phyloP scores from a whole-genome alignment of 2,797 vertebrate genomes.

The Molossus molossus region DNA sequence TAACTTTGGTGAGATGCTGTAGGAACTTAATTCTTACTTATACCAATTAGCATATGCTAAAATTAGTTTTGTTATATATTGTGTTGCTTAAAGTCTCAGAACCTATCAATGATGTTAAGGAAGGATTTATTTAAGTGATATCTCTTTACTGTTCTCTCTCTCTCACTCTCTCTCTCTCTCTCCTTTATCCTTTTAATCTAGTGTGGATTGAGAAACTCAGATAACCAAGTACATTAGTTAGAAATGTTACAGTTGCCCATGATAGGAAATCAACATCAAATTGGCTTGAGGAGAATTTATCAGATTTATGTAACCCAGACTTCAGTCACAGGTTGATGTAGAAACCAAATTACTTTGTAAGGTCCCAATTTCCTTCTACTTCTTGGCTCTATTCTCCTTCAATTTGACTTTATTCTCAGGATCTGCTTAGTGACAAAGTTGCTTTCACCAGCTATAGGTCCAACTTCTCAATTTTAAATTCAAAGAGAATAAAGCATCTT shows the following conservation, averaged over 20 bases:
- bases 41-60: neutral
- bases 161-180: neutral
- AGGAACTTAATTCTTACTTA: neutral
- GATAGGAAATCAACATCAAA: neutral
- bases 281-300: slow-evolving; percentile 1
- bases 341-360: slow-evolving; percentile 40
- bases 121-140: neutral
- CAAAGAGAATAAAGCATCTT: neutral
- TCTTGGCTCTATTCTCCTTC: neutral
- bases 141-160: neutral
- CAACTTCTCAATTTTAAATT: slow-evolving; percentile 44
- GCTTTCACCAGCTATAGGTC: neutral
- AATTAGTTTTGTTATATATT: neutral
- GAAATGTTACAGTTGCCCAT: neutral
- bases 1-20: neutral
- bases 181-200: neutral
- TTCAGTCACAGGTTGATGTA: slow-evolving; percentile 12
- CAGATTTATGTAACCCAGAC: neutral
- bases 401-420: slow-evolving; percentile 40
- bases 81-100: neutral
- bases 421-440: neutral
- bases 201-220: slow-evolving; percentile 23
- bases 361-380: neutral
- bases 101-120: neutral
- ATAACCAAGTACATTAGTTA: neutral